A percentile compares a stretch with the other conserved stretches of the same genome.
Evolutionary conservation across 1,140 invertebrate genomes (phyloP).

Genomic region (Pogonognathellus flavescens): DNA sequence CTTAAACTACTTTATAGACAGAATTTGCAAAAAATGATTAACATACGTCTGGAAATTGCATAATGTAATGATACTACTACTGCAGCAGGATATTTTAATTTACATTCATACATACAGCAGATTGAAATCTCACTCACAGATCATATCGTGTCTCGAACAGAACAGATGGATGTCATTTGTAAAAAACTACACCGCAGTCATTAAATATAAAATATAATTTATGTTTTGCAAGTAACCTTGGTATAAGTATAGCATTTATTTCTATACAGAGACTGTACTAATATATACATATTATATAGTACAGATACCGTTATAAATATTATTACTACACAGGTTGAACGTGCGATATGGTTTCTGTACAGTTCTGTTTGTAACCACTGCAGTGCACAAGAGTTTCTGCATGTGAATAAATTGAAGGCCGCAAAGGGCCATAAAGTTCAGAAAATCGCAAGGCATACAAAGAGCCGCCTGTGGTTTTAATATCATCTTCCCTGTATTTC

Average conservation of each 20-base stretch:
- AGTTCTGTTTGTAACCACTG: background rate
- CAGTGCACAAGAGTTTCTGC: background rate
- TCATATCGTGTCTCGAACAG: conserved; percentile 6
- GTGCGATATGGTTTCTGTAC: background rate
- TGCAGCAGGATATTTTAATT: background rate
- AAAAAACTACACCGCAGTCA: background rate
- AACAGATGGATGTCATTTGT: conserved; percentile 32
- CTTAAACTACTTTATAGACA: background rate
- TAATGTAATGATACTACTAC: too few species aligned
- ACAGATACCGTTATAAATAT: background rate
- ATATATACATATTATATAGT: background rate
- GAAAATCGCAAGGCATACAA: conserved; percentile 16
- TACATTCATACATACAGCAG: background rate
- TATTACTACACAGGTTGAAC: background rate
- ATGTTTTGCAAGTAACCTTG: background rate
- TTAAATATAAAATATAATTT: background rate
- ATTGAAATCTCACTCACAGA: background rate
- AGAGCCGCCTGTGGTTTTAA: conserved; percentile 23
- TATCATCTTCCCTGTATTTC: conserved; percentile 16
- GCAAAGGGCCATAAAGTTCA: conserved; percentile 4
- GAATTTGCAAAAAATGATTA: background rate
- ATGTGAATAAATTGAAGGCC: background rate
- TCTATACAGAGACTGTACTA: background rate
- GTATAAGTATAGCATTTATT: too few species aligned
- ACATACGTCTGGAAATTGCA: background rate